A percentile compares a stretch with the other conserved stretches of the same genome.
phyloP scores from a whole-genome alignment of 2,888 invertebrate genomes.

The Athripsodes cinereus region DNA sequence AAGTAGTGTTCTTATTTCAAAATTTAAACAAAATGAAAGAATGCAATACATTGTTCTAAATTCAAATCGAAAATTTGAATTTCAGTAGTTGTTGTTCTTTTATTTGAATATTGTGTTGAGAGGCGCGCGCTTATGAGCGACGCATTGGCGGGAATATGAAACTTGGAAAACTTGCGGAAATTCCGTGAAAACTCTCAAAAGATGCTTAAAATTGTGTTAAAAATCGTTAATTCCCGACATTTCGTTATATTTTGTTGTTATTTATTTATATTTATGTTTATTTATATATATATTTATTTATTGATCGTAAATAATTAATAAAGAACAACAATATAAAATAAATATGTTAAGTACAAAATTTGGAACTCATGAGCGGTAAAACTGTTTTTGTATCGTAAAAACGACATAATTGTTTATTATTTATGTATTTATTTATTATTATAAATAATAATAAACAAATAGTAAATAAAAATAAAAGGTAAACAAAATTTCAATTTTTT shows the following conservation, averaged over 20 bases:
- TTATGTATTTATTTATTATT: background rate
- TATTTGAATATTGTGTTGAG: background rate
- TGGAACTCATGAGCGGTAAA: background rate
- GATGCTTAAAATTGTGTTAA: background rate
- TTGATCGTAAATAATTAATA: background rate
- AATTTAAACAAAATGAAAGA: no score
- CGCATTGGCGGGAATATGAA: slow-evolving; percentile 1
- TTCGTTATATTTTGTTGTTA: background rate
- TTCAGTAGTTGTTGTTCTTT: no score
- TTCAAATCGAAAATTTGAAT: background rate
- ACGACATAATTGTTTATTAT: background rate
- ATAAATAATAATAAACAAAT: background rate
- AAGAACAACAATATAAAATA: background rate
- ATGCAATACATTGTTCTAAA: background rate
- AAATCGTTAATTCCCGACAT: background rate
- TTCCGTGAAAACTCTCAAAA: background rate
- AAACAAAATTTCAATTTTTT: slow-evolving; percentile 7
- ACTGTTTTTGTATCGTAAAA: background rate
- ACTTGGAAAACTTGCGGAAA: background rate
- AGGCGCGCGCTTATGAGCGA: slow-evolving; percentile 14
- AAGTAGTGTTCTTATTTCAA: no score
- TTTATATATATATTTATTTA: slow-evolving; percentile 7
- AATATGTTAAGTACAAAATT: background rate
- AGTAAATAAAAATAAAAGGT: slow-evolving; percentile 8
- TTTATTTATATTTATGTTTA: slow-evolving; percentile 6